Conservation (phyloP, 2,113 vertebrate species). For the Ptilorrhoa leucosticta region DNA sequence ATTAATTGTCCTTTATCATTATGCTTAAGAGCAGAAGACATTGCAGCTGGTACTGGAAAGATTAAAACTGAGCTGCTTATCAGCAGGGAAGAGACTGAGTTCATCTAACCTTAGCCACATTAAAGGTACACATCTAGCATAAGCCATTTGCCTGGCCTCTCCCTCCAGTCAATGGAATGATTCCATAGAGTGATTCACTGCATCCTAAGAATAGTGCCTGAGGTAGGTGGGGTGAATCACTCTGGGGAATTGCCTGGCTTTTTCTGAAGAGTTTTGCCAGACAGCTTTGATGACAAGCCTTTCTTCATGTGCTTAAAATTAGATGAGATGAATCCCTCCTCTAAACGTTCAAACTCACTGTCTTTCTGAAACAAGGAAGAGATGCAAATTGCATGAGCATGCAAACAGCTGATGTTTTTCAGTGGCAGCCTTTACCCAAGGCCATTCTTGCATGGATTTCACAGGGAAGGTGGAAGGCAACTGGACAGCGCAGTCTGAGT, state of each 20-base stretch:
- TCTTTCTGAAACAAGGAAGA: not conserved
- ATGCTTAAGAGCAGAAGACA: not conserved
- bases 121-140: not conserved
- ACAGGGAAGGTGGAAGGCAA: not conserved
- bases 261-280: not conserved
- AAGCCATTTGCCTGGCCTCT: not conserved
- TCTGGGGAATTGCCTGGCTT: not conserved
- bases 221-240: conserved; percentile 12
- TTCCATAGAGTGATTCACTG: not conserved
- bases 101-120: not conserved
- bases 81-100: not conserved
- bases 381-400: not conserved
- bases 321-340: not conserved
- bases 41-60: not conserved
- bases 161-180: not conserved
- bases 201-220: not conserved
- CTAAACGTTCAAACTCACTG: not conserved
- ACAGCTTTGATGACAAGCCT: not conserved
- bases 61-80: not conserved
- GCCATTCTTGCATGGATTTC: not conserved
- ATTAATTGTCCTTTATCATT: not conserved
- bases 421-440: not conserved
- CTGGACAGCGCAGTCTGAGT: accelerated
- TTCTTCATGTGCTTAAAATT: not conserved
- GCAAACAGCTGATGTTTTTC: not conserved